Percentiles rank a stretch among this genome's conserved stretches.
phyloP scores from a whole-genome alignment of 1,140 invertebrate genomes.

The Phenacoccus solenopsis region DNA sequence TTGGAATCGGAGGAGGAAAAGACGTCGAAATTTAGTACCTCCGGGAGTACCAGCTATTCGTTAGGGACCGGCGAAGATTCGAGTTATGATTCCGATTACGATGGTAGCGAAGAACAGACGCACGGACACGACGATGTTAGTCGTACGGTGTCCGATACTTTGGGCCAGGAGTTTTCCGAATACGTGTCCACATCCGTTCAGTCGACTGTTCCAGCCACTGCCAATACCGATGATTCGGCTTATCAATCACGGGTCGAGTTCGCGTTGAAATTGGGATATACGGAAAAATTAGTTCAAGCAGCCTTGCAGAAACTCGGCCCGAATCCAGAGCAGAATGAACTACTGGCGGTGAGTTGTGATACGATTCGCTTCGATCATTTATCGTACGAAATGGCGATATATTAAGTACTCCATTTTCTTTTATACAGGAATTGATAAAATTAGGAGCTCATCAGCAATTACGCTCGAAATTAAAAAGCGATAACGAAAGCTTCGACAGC shows the following conservation, averaged over 20 bases:
- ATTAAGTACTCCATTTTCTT: neutral
- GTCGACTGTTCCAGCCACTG: conserved; percentile 31
- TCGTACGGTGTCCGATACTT: conserved; percentile 64
- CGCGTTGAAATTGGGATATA: conserved; percentile 80
- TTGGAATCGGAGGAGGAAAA: conserved; percentile 12
- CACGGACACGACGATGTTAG: conserved; percentile 58
- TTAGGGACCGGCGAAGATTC: conserved; percentile 54
- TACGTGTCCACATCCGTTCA: conserved; percentile 39
- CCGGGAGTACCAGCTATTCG: conserved; percentile 37
- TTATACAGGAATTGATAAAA: conserved; percentile 49
- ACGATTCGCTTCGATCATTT: neutral
- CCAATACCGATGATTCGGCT: conserved; percentile 15
- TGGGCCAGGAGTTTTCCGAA: conserved; percentile 70
- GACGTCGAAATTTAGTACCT: conserved; percentile 32
- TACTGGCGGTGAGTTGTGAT: conserved; percentile 51
- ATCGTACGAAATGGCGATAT: too few species aligned
- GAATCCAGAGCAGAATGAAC: conserved; percentile 70
- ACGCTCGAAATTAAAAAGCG: conserved; percentile 13
- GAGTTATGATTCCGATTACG: conserved; percentile 75
- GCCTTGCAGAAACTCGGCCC: conserved; percentile 71
- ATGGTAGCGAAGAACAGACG: conserved; percentile 43
- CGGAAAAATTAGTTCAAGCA: conserved; percentile 66
- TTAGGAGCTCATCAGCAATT: conserved; percentile 41
- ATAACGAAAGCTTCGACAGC: conserved; percentile 5
- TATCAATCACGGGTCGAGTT: conserved; percentile 54